A percentile compares a stretch with the other conserved stretches of the same genome.
phyloP scores from a whole-genome alignment of 2,888 invertebrate genomes.

The Clitarchus hookeri region DNA sequence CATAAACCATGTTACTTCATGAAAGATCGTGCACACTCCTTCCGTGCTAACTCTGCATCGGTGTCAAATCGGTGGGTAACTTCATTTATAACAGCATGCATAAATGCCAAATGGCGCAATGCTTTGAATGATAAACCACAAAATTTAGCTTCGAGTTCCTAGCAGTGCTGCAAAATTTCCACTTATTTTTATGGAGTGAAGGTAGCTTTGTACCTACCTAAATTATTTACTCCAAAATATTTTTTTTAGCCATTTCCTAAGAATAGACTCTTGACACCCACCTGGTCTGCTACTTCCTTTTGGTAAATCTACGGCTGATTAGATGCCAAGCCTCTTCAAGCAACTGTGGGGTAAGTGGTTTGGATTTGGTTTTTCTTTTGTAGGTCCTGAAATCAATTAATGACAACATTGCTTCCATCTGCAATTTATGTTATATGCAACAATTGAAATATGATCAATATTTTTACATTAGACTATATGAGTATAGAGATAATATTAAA shows the following conservation, averaged over 20 bases:
- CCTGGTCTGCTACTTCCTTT: neutral
- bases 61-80: neutral
- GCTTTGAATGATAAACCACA: no score
- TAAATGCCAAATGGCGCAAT: neutral
- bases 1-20: neutral
- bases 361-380: no score
- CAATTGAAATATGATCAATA: no score
- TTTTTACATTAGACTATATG: no score
- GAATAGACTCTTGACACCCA: no score
- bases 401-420: no score
- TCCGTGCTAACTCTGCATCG: neutral
- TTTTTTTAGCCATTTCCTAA: neutral
- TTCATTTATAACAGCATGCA: neutral
- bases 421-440: no score
- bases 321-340: neutral
- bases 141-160: neutral
- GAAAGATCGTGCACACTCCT: neutral
- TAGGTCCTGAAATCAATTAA: no score
- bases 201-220: neutral
- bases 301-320: neutral
- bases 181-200: neutral
- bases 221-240: neutral
- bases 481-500: no score
- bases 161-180: neutral
- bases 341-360: neutral